These are phyloP conservation scores for Antheraea yamamai DNA, from an alignment of 2,888 invertebrate genomes.

Conservation along the genomic window DNA sequence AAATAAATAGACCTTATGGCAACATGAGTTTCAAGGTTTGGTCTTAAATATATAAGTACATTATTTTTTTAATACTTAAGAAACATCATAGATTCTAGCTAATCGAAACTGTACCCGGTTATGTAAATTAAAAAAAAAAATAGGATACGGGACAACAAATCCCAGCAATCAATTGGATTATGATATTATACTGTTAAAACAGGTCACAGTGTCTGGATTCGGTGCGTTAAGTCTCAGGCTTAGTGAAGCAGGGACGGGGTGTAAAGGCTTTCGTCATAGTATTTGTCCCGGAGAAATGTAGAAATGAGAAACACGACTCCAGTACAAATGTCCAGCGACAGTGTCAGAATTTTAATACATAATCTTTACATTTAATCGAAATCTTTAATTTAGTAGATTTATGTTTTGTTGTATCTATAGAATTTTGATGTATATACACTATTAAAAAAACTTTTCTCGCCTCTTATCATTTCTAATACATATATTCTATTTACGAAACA, in stretches of 20 bases:
- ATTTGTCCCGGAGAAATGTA: neutral
- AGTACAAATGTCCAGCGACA: neutral
- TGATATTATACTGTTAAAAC: neutral
- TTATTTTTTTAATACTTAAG: too few relatives aligned
- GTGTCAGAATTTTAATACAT: neutral
- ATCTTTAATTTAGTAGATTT: neutral
- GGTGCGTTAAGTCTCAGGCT: neutral
- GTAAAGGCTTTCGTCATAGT: neutral
- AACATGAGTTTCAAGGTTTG: too few relatives aligned
- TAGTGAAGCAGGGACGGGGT: neutral
- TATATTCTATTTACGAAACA: too few relatives aligned
- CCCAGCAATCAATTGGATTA: neutral
- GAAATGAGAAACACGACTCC: neutral
- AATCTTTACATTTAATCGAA: conserved; percentile 3
- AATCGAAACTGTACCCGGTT: too few relatives aligned
- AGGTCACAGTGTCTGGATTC: neutral
- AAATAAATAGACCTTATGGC: too few relatives aligned
- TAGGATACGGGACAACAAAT: too few relatives aligned
- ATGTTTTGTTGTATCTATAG: neutral
- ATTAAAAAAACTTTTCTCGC: too few relatives aligned
- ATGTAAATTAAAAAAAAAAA: too few relatives aligned
- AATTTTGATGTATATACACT: neutral
- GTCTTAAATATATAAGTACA: too few relatives aligned
- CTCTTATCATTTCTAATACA: too few relatives aligned
- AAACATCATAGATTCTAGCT: too few relatives aligned